Base-by-base conservation (phyloP, 2,888 invertebrate species). In the Odontomyia ornata region DNA sequence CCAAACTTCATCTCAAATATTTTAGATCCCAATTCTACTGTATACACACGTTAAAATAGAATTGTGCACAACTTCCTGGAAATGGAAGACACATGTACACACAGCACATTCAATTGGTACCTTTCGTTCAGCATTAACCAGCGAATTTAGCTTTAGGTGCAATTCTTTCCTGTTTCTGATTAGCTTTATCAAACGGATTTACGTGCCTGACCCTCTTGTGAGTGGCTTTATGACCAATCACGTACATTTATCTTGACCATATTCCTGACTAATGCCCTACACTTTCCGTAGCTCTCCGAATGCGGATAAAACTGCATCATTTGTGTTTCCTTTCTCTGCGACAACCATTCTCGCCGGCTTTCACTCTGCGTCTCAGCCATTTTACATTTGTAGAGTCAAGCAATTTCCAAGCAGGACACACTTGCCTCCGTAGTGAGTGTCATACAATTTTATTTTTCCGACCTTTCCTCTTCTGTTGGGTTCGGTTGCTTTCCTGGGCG, bases 151-250 rank as follows among this genome's bases (percentile, higher is more conserved):
- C 23, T 69, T 23, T 30, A 47, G 69, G 47, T 69, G 47, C 69
- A 69, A 47, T 47, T 69, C 25, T 69, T 65, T 47, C 47, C 47
- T 69, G 69, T 69, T 47, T 47, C 69, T 73, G 73, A 73, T 73
- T 73, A 73, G 73, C 43, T 23, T 73, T 73, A 73, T 73, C 73
- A 73, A 73, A 27, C 60, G 73, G 73, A 73, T 73, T 73, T 73
- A 73, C 73, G 73, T 73, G 73, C 73, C 60, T 36, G 60, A 30
- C 47, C n/a, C 21, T 11, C 13, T 9, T 69, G 21, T 25, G 47
- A 69, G 15, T 69, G 69, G 69, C 47, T 47, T 69, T 69, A 69
- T 69, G 47, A 46, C 69, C 69, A 69, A 69, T 47, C 69, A 69
- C 69, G 69, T 69, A 47, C 69, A 69, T 15, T 47, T 69, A 69